These are phyloP conservation scores for Zenarchopterus dispar DNA, from an alignment of 2,797 vertebrate species.

Conservation along the genomic window DNA sequence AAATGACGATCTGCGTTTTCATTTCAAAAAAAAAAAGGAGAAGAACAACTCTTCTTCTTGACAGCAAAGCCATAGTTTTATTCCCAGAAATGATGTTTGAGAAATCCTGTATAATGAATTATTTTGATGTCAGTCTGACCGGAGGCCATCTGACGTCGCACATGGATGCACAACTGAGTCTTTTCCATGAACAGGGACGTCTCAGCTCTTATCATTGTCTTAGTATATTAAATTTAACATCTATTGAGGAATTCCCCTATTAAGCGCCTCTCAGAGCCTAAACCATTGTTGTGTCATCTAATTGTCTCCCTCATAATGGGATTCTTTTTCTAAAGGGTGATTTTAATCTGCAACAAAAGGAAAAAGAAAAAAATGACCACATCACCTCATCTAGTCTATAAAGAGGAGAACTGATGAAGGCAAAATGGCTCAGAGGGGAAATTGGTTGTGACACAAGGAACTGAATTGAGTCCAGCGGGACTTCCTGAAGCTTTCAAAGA, in stretches of 20 bases:
- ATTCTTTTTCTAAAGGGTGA: background rate
- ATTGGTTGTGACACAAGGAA: constrained; percentile 69
- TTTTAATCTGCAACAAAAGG: background rate
- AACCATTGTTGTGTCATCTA: background rate
- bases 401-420: constrained; percentile 23
- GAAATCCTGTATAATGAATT: background rate
- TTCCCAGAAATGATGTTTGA: background rate
- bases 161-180: background rate
- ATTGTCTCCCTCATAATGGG: background rate
- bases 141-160: background rate
- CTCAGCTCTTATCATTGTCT: background rate
- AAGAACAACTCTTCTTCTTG: background rate
- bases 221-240: background rate
- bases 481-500: constrained; percentile 73
- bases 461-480: constrained; percentile 60
- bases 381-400: constrained; percentile 21
- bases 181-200: background rate
- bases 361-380: background rate
- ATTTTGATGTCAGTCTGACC: background rate
- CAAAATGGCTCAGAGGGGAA: constrained; percentile 42
- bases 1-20: constrained; percentile 5
- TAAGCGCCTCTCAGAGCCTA: background rate
- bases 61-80: background rate
- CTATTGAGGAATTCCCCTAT: background rate
- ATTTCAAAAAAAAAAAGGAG: background rate